Base-by-base conservation (phyloP, 1,140 invertebrate genomes). In the Tetraneura akinire region DNA sequence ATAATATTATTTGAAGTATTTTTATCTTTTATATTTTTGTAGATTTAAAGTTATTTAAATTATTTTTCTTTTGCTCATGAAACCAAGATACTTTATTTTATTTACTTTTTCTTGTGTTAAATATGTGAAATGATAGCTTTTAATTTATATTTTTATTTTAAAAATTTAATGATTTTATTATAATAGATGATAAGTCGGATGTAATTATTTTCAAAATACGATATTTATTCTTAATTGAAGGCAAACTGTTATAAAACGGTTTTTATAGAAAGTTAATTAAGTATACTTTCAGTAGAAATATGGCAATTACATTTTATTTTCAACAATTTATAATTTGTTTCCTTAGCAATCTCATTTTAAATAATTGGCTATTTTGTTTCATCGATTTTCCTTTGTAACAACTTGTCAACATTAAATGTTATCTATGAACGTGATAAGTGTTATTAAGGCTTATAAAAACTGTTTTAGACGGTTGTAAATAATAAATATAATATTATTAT, bases 331-430 rank as follows among this genome's bases (percentile, higher is more conserved):
- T 62, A 5, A 32, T 62, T 62, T 32, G 14, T 32, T 32, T 32
- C 13, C 57, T 32, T 8, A 0, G 26, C 23, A 57, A 26, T 62
- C 26, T 32, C 26, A 14, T 18, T 26, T 32, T 32, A 5, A 62
- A 62, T 62, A 62, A 62, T 62, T 62, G 57, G 57, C 29, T 11
- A 62, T 62, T 62, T 62, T 18, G 14, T 62, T 62, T 62, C 18
- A 62, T 29, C 29, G 57, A 26, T 0, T 32, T 32, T 29, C 32
- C 26, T 16, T 18, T 62, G 29, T n/a, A n/a, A n/a, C 16, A 62
- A 29, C 26, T 62, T 8, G 26, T 0, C 6, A 62, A 32, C 26
- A 62, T 62, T 29, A 62, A 62, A 32, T 29, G 32, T 62, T 32
- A 62, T 62, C 18, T 62, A 32, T 26, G 29, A 32, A 62, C 57